A percentile compares a stretch with the other conserved stretches of the same genome.
phyloP scores from a whole-genome alignment of 1,140 invertebrate genomes.

The Trichogramma pretiosum region DNA sequence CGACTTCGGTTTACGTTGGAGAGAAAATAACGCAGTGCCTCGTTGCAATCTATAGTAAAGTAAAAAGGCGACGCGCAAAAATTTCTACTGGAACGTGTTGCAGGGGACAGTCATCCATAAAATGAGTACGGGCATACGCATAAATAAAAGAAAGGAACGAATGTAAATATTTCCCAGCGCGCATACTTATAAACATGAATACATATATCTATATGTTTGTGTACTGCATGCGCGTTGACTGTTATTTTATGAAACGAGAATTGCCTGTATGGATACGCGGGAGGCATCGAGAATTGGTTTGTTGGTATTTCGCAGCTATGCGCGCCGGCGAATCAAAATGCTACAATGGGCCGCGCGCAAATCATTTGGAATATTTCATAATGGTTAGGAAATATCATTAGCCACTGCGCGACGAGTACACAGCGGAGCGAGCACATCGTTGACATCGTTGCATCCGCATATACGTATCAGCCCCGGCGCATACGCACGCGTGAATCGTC shows the following conservation, averaged over 20 bases:
- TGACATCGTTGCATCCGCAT: constrained; percentile 17
- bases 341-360: constrained; percentile 38
- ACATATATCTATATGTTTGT: too few species aligned
- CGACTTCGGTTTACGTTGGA: too few species aligned
- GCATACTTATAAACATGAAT: too few species aligned
- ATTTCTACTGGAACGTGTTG: too few species aligned
- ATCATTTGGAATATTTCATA: constrained; percentile 46
- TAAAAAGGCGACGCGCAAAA: too few species aligned
- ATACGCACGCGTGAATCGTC: constrained; percentile 12
- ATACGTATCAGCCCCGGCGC: neutral
- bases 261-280: too few species aligned
- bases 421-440: constrained; percentile 9
- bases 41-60: too few species aligned
- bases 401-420: constrained; percentile 16
- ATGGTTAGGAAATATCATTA: constrained; percentile 43
- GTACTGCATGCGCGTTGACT: too few species aligned
- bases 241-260: constrained; percentile 1
- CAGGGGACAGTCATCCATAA: too few species aligned
- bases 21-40: too few species aligned
- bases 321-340: constrained; percentile 40
- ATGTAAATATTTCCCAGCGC: constrained; percentile 14
- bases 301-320: constrained; percentile 25
- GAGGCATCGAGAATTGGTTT: constrained; percentile 25
- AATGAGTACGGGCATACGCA: too few species aligned
- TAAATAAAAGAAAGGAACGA: too few species aligned